Evolutionary conservation across 2,888 invertebrate genomes (phyloP).

Genomic region (Oscheius sp.): DNA sequence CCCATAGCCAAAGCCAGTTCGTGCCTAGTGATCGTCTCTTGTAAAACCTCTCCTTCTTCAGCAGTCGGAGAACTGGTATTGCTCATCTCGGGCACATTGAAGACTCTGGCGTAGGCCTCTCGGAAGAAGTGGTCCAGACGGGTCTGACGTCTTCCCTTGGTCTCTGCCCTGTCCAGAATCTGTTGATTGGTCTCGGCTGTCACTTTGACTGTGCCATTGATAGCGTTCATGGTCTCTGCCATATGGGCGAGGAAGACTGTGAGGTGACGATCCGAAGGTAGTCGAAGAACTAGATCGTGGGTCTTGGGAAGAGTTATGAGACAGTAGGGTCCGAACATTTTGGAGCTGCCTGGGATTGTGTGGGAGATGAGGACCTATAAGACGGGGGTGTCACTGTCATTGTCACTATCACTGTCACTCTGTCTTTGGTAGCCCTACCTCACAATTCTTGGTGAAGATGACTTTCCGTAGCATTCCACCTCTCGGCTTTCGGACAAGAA

Average conservation of each 20-base stretch:
- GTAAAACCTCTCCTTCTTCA: constrained; percentile 59
- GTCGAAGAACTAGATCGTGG: constrained; percentile 91
- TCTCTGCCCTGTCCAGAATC: constrained; percentile 78
- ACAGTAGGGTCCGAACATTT: constrained; percentile 81
- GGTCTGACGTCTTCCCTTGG: constrained; percentile 86
- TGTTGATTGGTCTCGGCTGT: constrained; percentile 46
- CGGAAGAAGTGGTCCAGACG: constrained; percentile 92
- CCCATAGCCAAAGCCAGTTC: constrained; percentile 95
- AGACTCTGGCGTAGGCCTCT: constrained; percentile 55
- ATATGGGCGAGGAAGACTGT: constrained; percentile 21
- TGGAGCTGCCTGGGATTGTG: constrained; percentile 78
- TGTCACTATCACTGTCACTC: too few relatives aligned
- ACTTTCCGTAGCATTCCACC: constrained; percentile 89
- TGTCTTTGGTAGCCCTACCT: constrained; percentile 17
- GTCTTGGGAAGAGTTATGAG: constrained; percentile 85
- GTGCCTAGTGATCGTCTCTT: constrained; percentile 74
- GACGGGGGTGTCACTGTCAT: too few relatives aligned
- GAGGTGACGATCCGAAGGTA: constrained; percentile 78
- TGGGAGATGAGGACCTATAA: constrained; percentile 44
- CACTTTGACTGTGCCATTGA: constrained; percentile 40
- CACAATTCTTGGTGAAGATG: constrained; percentile 81
- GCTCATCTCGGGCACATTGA: constrained; percentile 55
- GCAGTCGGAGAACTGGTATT: constrained; percentile 51
- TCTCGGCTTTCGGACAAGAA: constrained; percentile 75
- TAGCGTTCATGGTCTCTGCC: constrained; percentile 30